A percentile compares a stretch with the other conserved stretches of the same genome.
These are phyloP conservation scores for Monodelphis domestica DNA, from an alignment of 2,797 vertebrate genomes.

Conservation along the genomic window DNA sequence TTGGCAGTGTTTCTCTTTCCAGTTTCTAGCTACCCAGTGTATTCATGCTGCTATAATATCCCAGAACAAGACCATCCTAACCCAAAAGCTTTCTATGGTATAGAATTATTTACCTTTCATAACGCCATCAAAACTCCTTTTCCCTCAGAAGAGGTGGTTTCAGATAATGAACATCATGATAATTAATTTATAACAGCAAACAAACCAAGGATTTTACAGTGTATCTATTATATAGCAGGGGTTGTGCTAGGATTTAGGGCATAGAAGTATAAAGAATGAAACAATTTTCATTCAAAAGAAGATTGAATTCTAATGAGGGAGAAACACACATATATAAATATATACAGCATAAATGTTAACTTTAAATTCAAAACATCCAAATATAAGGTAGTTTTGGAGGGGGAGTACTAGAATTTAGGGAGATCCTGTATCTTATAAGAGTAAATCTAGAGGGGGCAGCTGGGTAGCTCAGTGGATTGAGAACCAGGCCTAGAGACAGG, in stretches of 20 bases:
- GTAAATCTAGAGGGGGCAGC: too few relatives aligned
- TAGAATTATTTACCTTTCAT: background rate
- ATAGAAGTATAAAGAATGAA: background rate
- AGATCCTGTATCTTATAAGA: background rate
- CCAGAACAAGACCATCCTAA: background rate
- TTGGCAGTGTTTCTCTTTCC: background rate
- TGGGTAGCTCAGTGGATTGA: too few relatives aligned
- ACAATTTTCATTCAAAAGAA: background rate
- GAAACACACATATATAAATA: background rate
- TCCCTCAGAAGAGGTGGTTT: background rate
- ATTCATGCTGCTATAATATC: background rate
- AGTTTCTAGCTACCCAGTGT: background rate
- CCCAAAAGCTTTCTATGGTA: background rate
- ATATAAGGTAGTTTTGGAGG: background rate
- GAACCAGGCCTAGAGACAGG: too few relatives aligned
- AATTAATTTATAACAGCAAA: background rate
- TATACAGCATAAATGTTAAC: background rate
- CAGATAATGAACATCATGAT: background rate
- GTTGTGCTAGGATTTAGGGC: background rate
- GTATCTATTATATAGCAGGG: background rate
- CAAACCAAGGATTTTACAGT: background rate
- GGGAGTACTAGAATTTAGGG: background rate
- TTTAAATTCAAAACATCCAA: background rate
- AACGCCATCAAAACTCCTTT: background rate
- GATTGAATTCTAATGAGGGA: background rate